Percentiles rank a stretch among this genome's conserved stretches.
phyloP scores from a whole-genome alignment of 2,888 invertebrate genomes.

The Drosophila sordidula region DNA sequence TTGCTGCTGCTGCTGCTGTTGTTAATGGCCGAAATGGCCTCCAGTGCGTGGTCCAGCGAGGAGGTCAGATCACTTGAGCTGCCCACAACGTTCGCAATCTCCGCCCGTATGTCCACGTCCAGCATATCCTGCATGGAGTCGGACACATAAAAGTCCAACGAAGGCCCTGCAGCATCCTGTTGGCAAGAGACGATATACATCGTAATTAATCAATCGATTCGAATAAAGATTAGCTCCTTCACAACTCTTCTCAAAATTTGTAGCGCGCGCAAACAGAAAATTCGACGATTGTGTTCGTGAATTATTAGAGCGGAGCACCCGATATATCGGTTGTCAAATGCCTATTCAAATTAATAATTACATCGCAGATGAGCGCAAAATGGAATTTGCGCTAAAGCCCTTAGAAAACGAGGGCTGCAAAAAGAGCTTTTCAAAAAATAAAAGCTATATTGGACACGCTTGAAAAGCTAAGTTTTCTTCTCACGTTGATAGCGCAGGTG shows the following conservation, averaged over 20 bases:
- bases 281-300: too few relatives aligned
- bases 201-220: neutral
- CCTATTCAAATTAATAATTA: too few relatives aligned
- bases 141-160: constrained; percentile 88
- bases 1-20: constrained; percentile 43
- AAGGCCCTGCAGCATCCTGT: constrained; percentile 87
- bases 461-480: too few relatives aligned
- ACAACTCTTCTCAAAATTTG: neutral
- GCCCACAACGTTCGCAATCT: constrained; percentile 92
- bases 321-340: too few relatives aligned
- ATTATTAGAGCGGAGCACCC: too few relatives aligned
- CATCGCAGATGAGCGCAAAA: too few relatives aligned
- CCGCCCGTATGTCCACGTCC: constrained; percentile 94
- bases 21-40: constrained; percentile 80
- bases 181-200: constrained; percentile 64
- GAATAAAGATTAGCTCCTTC: too few relatives aligned
- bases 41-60: constrained; percentile 84
- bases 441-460: too few relatives aligned
- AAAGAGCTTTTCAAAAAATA: too few relatives aligned
- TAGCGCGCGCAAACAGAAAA: neutral
- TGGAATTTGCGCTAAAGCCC: too few relatives aligned
- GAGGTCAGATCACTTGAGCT: constrained; percentile 89
- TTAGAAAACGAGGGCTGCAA: too few relatives aligned
- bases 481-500: too few relatives aligned
- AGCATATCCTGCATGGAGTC: constrained; percentile 95